phyloP scores from a whole-genome alignment of 2,888 invertebrate genomes.

The Mongoloraphidia duomilia region DNA sequence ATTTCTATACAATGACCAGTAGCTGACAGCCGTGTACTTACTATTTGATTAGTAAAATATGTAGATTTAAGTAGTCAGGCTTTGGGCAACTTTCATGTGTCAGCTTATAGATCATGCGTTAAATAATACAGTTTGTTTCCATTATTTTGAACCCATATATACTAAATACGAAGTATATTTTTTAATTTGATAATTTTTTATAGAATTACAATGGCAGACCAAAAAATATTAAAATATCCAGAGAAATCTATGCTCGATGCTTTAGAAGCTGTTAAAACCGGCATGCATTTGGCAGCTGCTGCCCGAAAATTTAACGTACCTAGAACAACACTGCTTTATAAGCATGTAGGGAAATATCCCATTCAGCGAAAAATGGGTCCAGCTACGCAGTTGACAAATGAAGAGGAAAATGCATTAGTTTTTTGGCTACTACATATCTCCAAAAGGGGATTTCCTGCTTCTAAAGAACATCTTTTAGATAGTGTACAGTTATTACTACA shows the following conservation, averaged over 20 bases:
- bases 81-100: no score
- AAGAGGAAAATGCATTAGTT: constrained; percentile 7
- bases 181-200: no score
- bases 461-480: constrained; percentile 20
- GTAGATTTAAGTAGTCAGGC: no score
- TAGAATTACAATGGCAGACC: not conserved
- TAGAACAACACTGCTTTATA: constrained; percentile 10
- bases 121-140: no score
- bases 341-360: constrained; percentile 9
- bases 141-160: no score
- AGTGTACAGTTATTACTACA: constrained; percentile 16
- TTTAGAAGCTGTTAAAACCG: constrained; percentile 9
- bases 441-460: constrained; percentile 20
- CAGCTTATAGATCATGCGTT: no score
- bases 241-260: constrained; percentile 10
- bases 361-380: constrained; percentile 5
- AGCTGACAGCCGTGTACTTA: no score
- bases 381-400: constrained; percentile 2
- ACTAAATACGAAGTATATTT: no score
- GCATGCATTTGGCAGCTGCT: constrained; percentile 9
- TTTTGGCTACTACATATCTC: constrained; percentile 17
- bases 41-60: no score
- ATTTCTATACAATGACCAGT: no score
- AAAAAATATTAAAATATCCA: constrained; percentile 8
- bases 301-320: constrained; percentile 15